Evolutionary conservation across 2,797 vertebrate genomes (phyloP), one percentile per base, ranked within the genome.

Genomic region (Paratrypauchen microcephalus): DNA sequence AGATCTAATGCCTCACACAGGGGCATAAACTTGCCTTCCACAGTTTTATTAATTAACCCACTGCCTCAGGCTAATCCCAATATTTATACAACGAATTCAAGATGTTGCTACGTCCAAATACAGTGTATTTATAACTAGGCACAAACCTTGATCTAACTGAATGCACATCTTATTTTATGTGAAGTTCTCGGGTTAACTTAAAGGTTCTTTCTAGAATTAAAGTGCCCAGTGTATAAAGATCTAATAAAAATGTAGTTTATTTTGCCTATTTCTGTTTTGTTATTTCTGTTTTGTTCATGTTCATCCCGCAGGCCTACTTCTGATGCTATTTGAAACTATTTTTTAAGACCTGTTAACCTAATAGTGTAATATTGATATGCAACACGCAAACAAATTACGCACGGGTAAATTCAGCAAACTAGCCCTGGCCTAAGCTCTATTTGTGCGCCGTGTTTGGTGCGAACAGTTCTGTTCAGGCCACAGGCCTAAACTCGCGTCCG

Each of bases 1-100:
- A 66, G 71, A 50, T 60, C 54, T 69, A 66, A 79, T 66, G 71
- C 8, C 57, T 69, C 71, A 61, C 47, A 60, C 28, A 8, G 5
- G 26, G 30, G 21, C n/a, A 45, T 8, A 26, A 23, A 50, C 30
- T 30, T 66, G 5, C 62, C 39, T 60, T 36, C 24, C 24, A 26
- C 41, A 15, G 18, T 36, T 36, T 36, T 60, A 60, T 32, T 30
- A 58, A 59, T 59, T 18, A 15, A 59, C n/a, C 26, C 16, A n/a
- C 36, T 36, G 4, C 28, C 30, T n/a, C 18, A 32, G 57, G 57
- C 15, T 24, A 55, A 55, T 23, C 21, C 13, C 24, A 57, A 57
- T 57, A 59, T 59, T 59, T 59, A 59, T 18, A 11, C 18, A 57
- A 28, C 57, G 2, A n/a, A 19, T 30, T 32, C 26, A 23, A 56